Conservation (phyloP, 2,888 invertebrate species). For the Emmelina monodactyla region DNA sequence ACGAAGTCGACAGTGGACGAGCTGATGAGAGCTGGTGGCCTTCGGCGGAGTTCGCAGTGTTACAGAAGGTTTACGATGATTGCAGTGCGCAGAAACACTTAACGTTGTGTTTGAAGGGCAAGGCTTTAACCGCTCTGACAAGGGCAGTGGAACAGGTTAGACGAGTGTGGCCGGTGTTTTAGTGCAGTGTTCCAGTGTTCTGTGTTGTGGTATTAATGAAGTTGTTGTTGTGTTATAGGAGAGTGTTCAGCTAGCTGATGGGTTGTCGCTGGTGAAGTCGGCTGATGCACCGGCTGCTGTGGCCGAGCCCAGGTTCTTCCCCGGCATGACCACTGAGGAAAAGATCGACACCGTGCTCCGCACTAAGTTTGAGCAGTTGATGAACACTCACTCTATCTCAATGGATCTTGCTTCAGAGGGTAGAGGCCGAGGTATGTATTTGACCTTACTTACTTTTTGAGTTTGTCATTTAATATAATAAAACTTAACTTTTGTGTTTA, state of each 20-base stretch:
- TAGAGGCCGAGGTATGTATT: conserved; percentile 51
- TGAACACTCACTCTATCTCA: conserved; percentile 70
- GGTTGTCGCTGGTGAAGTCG: conserved; percentile 67
- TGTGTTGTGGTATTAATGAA: conserved; percentile 4
- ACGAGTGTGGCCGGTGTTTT: conserved; percentile 19
- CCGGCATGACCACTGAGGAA: conserved; percentile 63
- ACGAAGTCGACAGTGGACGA: conserved; percentile 58
- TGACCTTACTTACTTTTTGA: neutral
- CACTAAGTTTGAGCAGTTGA: conserved; percentile 64
- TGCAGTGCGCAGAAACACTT: conserved; percentile 69
- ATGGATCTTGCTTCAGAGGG: conserved; percentile 67
- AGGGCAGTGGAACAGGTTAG: conserved; percentile 69
- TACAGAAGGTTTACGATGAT: conserved; percentile 70
- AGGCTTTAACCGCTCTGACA: conserved; percentile 64
- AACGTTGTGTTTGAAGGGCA: conserved; percentile 68
- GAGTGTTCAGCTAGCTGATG: conserved; percentile 68
- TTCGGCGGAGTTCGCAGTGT: conserved; percentile 64
- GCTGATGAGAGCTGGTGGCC: conserved; percentile 63
- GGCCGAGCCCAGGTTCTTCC: conserved; percentile 66
- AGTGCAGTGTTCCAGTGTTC: conserved; percentile 21
- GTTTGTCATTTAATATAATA: conserved; percentile 4
- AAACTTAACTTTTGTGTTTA: conserved; percentile 19
- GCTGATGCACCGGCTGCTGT: conserved; percentile 59
- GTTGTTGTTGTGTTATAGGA: conserved; percentile 50
- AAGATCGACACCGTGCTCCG: conserved; percentile 60